phyloP scores from a whole-genome alignment of 2,888 invertebrate species.

The Pantelozetes paolii region DNA sequence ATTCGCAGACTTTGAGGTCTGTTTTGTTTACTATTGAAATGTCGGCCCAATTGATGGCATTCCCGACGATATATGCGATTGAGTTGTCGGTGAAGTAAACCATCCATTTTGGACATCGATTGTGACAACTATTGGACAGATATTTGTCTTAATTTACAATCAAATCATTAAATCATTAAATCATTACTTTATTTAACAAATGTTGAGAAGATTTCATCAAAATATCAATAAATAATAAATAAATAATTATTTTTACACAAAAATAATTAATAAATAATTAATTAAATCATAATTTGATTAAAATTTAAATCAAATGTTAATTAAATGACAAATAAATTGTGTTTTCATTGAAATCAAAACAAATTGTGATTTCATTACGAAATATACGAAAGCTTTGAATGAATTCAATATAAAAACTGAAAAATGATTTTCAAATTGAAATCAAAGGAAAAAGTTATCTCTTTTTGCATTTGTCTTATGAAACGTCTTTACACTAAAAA shows the following conservation, averaged over 20 bases:
- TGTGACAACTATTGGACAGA: neutral
- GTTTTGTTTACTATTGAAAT: neutral
- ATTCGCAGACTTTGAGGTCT: slow-evolving; percentile 23
- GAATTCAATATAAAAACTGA: too few relatives aligned
- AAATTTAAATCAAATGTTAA: neutral
- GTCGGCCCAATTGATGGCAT: slow-evolving; percentile 32
- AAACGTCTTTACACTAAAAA: too few relatives aligned
- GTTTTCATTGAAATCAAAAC: neutral
- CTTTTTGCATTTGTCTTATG: too few relatives aligned
- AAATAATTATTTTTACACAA: too few relatives aligned
- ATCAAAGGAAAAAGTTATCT: too few relatives aligned
- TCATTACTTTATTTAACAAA: slow-evolving; percentile 7
- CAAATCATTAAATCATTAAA: neutral
- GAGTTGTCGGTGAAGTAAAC: slow-evolving; percentile 46
- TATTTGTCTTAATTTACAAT: neutral
- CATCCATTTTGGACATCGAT: slow-evolving; percentile 47
- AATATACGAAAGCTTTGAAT: too few relatives aligned
- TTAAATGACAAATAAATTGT: neutral
- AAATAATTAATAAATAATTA: neutral
- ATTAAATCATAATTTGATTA: neutral
- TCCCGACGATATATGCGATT: slow-evolving; percentile 45
- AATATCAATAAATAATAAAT: neutral
- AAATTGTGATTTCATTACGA: too few relatives aligned
- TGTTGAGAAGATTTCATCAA: slow-evolving; percentile 15
- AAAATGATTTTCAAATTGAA: too few relatives aligned